Evolutionary conservation across 1,140 invertebrate species (phyloP).

Genomic region (Cydia amplana): DNA sequence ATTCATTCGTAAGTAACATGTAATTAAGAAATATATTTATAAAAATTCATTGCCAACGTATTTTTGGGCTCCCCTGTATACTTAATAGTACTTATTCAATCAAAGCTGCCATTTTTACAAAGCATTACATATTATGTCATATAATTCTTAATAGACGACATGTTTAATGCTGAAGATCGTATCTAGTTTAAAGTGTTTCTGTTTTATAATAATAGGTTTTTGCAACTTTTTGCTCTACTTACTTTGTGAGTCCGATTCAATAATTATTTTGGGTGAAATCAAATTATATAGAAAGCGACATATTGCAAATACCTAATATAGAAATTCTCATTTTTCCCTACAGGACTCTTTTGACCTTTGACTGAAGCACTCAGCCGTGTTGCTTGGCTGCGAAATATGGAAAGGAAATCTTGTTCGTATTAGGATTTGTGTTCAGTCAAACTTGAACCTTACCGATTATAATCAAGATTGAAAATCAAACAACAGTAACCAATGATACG

Average conservation of each 20-base stretch:
- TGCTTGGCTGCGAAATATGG: neutral
- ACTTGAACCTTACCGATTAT: neutral
- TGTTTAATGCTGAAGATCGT: too few relatives aligned
- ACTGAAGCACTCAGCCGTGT: neutral
- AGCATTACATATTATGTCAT: too few relatives aligned
- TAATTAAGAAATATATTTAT: too few relatives aligned
- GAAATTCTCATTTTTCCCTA: neutral
- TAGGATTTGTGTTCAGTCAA: neutral
- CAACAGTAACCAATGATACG: neutral
- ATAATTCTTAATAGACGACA: too few relatives aligned
- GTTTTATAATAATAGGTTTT: neutral
- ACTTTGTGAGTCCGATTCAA: neutral
- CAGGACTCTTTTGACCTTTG: constrained; percentile 18
- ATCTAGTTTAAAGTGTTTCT: too few relatives aligned
- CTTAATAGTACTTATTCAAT: too few relatives aligned
- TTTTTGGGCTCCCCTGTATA: too few relatives aligned
- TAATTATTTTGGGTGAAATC: neutral
- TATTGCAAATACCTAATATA: constrained; percentile 1
- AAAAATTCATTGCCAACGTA: too few relatives aligned
- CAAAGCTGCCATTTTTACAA: too few relatives aligned
- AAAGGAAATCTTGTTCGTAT: neutral
- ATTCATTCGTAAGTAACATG: too few relatives aligned
- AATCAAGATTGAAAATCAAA: neutral
- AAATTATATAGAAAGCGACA: neutral
- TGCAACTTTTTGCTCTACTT: neutral